Evolutionary conservation across 2,888 invertebrate species (phyloP), one percentile per base, ranked within the genome.

Genomic region (Torymus auratus): DNA sequence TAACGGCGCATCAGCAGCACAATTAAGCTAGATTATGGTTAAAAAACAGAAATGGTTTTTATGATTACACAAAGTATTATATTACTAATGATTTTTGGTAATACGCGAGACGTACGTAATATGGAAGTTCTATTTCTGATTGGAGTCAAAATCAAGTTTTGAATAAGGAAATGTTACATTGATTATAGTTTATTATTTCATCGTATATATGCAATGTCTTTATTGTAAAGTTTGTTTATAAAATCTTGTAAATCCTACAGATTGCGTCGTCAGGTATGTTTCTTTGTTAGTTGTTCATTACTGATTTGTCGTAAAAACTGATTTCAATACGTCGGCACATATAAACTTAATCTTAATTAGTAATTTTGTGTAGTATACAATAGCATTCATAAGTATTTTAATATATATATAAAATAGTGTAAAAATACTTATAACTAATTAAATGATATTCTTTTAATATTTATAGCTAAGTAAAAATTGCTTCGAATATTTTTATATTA

Each of bases 301-400:
- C 56, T 76, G 13, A 61, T 70, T n/a, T 56, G 15, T 69, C 41
- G 11, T 55, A 76, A 77, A 70, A 64, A 58, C 58, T 52, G 50
- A 67, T 60, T 55, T 52, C 23, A 58, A 58, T 14, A 17, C 11
- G 11, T 65, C 14, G 52, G 2, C 20, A 70, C 7, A 41, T 41
- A 13, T 50, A 15, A 62, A 78, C 23, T 62, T 77, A 70, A 70
- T 69, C 17, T 41, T 70, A 77, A 50, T 50, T 65, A 41, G 50
- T 50, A 50, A 53, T 64, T 71, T 77, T 70, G 12, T 58, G 64
- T 65, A 55, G 15, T 70, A 52, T 65, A 58, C 64, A 78, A 58
- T 65, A 64, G 64, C 14, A 70, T 78, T 78, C 20, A 78, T 71
- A 78, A 78, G 77, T 77, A 78, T 78, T 78, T 78, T 50, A 65